A percentile compares a stretch with the other conserved stretches of the same genome.
phyloP scores from a whole-genome alignment of 2,888 invertebrate genomes.

The Trichogramma dendrolimi region DNA sequence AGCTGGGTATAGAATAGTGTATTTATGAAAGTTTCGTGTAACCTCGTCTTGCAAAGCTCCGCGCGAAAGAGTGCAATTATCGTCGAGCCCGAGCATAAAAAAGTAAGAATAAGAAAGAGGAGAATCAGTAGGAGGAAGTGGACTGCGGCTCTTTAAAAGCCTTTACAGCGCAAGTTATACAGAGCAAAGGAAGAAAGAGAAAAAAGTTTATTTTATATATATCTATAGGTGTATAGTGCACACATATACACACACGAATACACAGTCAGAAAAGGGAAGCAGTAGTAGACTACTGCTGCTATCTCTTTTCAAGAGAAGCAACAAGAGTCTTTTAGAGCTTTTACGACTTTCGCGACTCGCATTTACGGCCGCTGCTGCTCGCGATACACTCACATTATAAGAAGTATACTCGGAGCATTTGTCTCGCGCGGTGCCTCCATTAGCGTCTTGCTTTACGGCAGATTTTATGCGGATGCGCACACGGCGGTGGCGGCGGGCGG shows the following conservation, averaged over 20 bases:
- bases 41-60: slow-evolving; percentile 4
- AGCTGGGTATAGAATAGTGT: no score
- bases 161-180: slow-evolving; percentile 12
- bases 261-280: background rate
- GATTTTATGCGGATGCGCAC: slow-evolving; percentile 18
- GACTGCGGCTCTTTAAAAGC: slow-evolving; percentile 24
- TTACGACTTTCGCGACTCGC: slow-evolving; percentile 43
- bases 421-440: slow-evolving; percentile 22
- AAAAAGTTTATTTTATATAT: no score
- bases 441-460: slow-evolving; percentile 19
- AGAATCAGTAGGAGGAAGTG: slow-evolving; percentile 14
- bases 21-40: background rate
- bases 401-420: slow-evolving; percentile 21
- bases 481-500: background rate
- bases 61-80: slow-evolving; percentile 20
- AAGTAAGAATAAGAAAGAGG: background rate
- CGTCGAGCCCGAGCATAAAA: slow-evolving; percentile 14
- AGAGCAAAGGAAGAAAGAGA: background rate
- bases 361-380: slow-evolving; percentile 27
- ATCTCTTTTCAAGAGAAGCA: slow-evolving; percentile 11
- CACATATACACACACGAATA: no score
- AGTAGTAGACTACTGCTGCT: background rate
- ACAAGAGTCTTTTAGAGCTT: slow-evolving; percentile 42
- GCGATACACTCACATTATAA: slow-evolving; percentile 3
- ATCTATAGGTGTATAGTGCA: no score